phyloP scores from a whole-genome alignment of 2,113 vertebrate genomes.

The Pseudois nayaur region DNA sequence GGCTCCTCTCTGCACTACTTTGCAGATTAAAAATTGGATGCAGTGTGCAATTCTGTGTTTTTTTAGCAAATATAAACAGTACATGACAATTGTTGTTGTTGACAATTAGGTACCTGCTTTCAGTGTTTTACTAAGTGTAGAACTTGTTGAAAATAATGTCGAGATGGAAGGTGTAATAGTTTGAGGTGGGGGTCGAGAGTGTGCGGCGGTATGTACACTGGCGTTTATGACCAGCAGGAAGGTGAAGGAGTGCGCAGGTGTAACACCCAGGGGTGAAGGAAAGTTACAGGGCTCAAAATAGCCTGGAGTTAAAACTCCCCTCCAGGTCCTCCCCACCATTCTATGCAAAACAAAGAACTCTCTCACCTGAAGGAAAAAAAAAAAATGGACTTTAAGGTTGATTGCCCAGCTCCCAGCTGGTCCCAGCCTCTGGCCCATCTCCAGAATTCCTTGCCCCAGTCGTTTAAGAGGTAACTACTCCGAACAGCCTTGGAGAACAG shows the following conservation, averaged over 20 bases:
- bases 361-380: background rate
- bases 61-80: background rate
- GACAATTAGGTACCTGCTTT: background rate
- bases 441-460: background rate
- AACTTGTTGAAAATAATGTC: background rate
- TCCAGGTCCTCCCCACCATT: background rate
- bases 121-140: background rate
- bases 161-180: background rate
- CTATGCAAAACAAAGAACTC: background rate
- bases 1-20: background rate
- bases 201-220: background rate
- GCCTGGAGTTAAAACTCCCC: background rate
- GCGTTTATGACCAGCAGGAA: background rate
- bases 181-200: background rate
- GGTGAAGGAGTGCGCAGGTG: background rate
- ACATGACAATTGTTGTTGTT: background rate
- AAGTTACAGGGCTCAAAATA: background rate
- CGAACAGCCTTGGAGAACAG: background rate
- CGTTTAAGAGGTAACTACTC: background rate
- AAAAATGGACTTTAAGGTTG: background rate
- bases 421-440: background rate
- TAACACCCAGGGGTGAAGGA: background rate
- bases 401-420: background rate
- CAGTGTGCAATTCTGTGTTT: background rate
- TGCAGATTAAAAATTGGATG: background rate